A percentile compares a stretch with the other conserved stretches of the same genome.
Conservation (phyloP, 2,797 vertebrate genomes). For the Pampus argenteus region DNA sequence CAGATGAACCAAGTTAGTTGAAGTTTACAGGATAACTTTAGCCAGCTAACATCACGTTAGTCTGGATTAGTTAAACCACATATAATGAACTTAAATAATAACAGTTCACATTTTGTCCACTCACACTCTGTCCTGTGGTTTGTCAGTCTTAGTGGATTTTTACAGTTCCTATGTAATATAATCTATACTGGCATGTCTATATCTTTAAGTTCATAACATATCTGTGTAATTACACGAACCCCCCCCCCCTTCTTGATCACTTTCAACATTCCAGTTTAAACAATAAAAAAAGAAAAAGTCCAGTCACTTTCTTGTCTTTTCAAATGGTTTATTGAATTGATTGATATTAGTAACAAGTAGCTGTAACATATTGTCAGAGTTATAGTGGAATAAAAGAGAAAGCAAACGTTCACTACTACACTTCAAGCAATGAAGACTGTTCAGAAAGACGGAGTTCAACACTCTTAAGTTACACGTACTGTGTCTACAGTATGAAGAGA, state of each 20-base stretch:
- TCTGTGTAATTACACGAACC: background rate
- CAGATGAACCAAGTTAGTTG: background rate
- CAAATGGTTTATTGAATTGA: constrained; percentile 54
- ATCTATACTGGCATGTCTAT: constrained; percentile 1
- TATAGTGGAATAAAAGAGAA: constrained; percentile 44
- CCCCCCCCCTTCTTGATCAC: constrained; percentile 6
- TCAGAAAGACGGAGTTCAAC: constrained; percentile 42
- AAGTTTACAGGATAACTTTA: background rate
- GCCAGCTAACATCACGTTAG: background rate
- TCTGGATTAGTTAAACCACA: background rate
- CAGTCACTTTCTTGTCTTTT: constrained; percentile 53
- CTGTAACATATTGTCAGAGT: constrained; percentile 44
- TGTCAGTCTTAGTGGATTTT: too few relatives aligned
- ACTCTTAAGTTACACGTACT: constrained; percentile 23
- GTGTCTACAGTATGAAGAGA: constrained; percentile 39
- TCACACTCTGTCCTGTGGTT: background rate
- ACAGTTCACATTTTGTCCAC: background rate
- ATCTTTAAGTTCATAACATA: background rate
- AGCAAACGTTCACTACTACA: constrained; percentile 47
- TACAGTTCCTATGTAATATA: background rate
- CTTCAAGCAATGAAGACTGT: constrained; percentile 49
- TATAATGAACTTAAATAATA: background rate
- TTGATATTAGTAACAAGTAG: constrained; percentile 59
- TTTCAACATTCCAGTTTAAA: constrained; percentile 57
- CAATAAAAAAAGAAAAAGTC: constrained; percentile 38